phyloP scores from a whole-genome alignment of 2,113 vertebrate species.

The Microtus richardsoni region DNA sequence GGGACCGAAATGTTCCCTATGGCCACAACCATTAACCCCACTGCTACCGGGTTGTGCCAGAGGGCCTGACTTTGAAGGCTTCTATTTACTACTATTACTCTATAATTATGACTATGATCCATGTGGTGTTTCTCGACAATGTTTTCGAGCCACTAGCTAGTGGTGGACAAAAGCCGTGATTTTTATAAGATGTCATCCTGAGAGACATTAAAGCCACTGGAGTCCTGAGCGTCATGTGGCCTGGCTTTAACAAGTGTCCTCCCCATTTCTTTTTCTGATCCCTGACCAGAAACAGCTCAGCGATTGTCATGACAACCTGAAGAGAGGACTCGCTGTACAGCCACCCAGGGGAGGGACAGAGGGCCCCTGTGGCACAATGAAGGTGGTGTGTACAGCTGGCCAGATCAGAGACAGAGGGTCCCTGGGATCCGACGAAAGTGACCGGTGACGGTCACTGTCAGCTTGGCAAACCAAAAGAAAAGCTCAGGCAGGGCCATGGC shows the following conservation, averaged over 20 bases:
- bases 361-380: background rate
- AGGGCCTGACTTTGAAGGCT: background rate
- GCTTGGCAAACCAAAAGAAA: background rate
- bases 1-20: rapidly evolving
- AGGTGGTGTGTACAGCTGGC: background rate
- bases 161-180: background rate
- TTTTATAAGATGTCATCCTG: background rate
- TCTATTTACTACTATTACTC: background rate
- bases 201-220: background rate
- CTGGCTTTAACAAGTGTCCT: slow-evolving; percentile 25
- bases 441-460: background rate
- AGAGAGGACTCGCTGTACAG: background rate
- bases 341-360: background rate
- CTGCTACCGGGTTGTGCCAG: background rate
- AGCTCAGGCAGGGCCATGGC: background rate
- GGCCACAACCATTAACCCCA: background rate
- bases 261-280: slow-evolving; percentile 5
- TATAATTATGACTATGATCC: background rate
- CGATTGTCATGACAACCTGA: slow-evolving; percentile 78
- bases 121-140: background rate
- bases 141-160: background rate
- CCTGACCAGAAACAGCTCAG: slow-evolving; percentile 57
- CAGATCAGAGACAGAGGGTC: background rate
- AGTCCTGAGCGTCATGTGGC: background rate
- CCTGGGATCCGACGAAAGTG: background rate